phyloP scores from a whole-genome alignment of 2,113 vertebrate genomes.

The Bubalus kerabau region DNA sequence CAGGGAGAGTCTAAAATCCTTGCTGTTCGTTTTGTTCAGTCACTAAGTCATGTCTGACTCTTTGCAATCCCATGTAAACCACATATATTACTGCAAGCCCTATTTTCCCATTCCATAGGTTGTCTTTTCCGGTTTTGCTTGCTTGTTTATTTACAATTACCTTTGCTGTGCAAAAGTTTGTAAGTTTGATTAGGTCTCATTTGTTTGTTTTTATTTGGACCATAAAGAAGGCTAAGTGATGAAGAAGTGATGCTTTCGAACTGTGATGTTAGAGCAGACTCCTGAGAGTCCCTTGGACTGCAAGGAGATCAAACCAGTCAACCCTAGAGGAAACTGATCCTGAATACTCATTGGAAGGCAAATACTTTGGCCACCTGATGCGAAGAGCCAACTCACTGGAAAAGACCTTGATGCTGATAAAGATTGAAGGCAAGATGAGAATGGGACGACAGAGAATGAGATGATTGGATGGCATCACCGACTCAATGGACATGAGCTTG shows the following conservation, averaged over 20 bases:
- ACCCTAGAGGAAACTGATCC: background rate
- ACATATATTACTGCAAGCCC: background rate
- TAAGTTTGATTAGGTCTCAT: background rate
- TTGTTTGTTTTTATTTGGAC: background rate
- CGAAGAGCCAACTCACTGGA: fast-evolving
- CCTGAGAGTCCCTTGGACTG: background rate
- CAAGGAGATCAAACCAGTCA: background rate
- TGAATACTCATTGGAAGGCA: background rate
- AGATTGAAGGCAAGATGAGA: background rate
- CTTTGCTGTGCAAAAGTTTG: background rate
- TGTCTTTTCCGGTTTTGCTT: background rate
- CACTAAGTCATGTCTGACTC: background rate
- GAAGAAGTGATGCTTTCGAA: background rate
- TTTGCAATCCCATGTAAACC: background rate
- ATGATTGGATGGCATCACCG: background rate
- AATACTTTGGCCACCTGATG: background rate
- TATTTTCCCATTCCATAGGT: background rate
- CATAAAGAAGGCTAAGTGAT: background rate
- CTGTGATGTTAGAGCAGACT: background rate
- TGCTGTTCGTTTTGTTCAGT: background rate
- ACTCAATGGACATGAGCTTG: background rate
- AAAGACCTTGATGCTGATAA: background rate
- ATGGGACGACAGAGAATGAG: background rate
- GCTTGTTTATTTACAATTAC: background rate
- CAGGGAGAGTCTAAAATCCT: background rate